Percentiles rank a stretch among this genome's conserved stretches.
Conservation (phyloP, 2,113 vertebrate genomes). For the Channa argus region DNA sequence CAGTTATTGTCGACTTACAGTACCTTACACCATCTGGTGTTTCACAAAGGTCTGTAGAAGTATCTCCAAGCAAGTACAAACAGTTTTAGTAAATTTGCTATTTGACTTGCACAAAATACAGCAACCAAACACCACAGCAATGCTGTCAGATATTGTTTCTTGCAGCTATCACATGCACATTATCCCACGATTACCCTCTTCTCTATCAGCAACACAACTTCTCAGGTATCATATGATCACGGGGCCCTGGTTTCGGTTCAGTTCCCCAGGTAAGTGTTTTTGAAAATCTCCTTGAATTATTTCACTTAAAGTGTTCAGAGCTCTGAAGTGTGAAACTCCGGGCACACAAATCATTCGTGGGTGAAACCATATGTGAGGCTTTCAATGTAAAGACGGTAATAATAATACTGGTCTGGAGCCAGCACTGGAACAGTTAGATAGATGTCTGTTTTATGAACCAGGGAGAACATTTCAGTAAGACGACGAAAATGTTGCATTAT, state of each 20-base stretch:
- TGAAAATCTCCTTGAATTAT: conserved; percentile 44
- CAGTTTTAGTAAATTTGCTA: conserved; percentile 2
- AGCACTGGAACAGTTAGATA: conserved; percentile 41
- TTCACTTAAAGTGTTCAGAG: conserved; percentile 24
- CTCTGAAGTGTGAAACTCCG: conserved; percentile 42
- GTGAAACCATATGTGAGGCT: conserved; percentile 46
- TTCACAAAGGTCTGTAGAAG: conserved; percentile 1
- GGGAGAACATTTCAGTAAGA: conserved; percentile 2
- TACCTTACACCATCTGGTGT: background rate
- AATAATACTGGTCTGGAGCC: conserved; percentile 46
- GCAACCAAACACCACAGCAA: conserved; percentile 15
- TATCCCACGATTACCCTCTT: conserved; percentile 46
- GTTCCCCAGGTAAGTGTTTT: conserved; percentile 55
- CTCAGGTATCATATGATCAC: conserved; percentile 58
- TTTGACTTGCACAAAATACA: conserved; percentile 12
- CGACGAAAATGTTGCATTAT: conserved; percentile 35
- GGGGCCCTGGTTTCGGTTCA: conserved; percentile 38
- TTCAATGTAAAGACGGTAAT: conserved; percentile 43
- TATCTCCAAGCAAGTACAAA: background rate
- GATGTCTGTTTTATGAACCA: conserved; percentile 36
- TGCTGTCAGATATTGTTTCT: conserved; percentile 21
- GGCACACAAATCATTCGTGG: conserved; percentile 48
- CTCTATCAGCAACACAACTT: conserved; percentile 20
- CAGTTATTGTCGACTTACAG: conserved; percentile 4
- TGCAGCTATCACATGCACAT: conserved; percentile 27